Conservation (phyloP, 2,888 invertebrate genomes). For the Tetanocera ferruginea region DNA sequence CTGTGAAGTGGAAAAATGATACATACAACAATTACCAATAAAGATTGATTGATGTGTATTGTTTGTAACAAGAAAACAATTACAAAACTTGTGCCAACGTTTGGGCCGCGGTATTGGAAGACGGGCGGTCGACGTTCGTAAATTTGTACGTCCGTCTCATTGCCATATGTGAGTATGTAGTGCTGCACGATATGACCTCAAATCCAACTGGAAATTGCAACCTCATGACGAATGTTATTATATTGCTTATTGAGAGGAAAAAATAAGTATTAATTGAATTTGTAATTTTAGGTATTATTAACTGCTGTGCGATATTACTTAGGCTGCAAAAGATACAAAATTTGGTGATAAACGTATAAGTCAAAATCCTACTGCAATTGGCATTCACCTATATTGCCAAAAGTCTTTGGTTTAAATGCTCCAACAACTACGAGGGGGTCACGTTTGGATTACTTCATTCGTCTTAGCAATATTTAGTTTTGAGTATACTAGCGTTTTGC, state of each 20-base stretch:
- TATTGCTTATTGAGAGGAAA: not conserved
- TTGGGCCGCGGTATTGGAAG: not conserved
- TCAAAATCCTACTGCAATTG: not conserved
- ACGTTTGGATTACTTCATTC: not conserved
- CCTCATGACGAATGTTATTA: not conserved
- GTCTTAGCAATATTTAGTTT: not conserved
- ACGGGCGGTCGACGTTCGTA: not conserved
- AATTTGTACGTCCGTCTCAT: not conserved
- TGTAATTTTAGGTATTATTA: not conserved
- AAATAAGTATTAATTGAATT: not conserved
- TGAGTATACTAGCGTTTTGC: not conserved
- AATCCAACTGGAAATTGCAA: slow-evolving; percentile 5
- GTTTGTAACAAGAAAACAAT: not conserved
- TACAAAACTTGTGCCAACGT: too few species aligned
- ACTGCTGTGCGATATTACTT: not conserved
- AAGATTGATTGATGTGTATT: not conserved
- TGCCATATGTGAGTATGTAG: not conserved
- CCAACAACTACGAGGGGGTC: not conserved
- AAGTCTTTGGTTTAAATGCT: not conserved
- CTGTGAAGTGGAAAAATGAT: not conserved
- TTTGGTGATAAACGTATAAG: not conserved
- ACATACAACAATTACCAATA: not conserved
- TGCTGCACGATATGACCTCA: slow-evolving; percentile 5
- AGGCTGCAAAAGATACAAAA: not conserved
- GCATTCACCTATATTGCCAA: not conserved